Conservation (phyloP, 2,113 vertebrate species). For the Benitochromis conjunctus region DNA sequence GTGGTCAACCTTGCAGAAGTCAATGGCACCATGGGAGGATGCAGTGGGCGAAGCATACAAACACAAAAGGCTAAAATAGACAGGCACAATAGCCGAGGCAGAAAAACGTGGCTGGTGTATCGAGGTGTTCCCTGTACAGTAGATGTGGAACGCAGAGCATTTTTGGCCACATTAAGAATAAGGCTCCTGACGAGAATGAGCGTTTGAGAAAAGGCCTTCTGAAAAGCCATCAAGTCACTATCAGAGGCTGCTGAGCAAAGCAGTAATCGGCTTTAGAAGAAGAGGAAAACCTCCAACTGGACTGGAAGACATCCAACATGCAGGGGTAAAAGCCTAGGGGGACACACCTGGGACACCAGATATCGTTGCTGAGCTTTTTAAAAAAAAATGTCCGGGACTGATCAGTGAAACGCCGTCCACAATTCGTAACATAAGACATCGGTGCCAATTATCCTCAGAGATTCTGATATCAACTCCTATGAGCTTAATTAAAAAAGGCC, state of each 20-base stretch:
- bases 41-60: neutral
- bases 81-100: neutral
- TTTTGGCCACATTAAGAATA: neutral
- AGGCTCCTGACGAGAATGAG: accelerated
- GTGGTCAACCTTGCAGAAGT: neutral
- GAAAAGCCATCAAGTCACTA: neutral
- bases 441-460: neutral
- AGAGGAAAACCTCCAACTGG: neutral
- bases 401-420: neutral
- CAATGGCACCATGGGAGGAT: neutral
- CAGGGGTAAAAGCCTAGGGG: neutral
- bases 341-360: neutral
- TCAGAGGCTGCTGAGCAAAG: neutral
- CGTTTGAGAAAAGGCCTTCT: neutral
- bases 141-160: neutral
- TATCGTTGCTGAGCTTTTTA: neutral
- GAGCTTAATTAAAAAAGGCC: neutral
- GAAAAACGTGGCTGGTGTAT: neutral
- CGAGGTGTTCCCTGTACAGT: neutral
- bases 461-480: neutral
- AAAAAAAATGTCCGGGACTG: too few relatives aligned
- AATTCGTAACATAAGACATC: neutral
- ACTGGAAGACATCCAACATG: neutral
- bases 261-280: neutral
- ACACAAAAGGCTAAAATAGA: neutral